A percentile compares a stretch with the other conserved stretches of the same genome.
Evolutionary conservation across 1,140 invertebrate genomes (phyloP).

Genomic region (Orchesella cincta): DNA sequence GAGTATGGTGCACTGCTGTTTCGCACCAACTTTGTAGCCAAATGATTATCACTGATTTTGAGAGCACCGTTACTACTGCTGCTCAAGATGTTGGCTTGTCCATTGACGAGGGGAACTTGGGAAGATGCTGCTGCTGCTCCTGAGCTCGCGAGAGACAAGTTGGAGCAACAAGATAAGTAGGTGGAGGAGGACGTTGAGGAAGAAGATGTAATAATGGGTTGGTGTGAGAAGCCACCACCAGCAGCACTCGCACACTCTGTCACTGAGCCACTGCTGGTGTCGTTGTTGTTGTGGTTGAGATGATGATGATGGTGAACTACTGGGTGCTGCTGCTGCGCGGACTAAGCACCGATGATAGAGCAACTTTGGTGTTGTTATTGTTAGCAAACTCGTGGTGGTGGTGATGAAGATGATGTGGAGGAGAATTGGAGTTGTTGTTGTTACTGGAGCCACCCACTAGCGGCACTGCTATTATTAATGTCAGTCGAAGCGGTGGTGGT

Average conservation of each 20-base stretch:
- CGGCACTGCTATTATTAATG: not conserved
- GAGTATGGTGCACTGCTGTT: conserved; percentile 40
- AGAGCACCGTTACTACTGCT: not conserved
- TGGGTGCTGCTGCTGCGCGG: not conserved
- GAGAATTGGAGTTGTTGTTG: conserved; percentile 5
- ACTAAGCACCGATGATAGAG: not conserved
- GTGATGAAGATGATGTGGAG: not conserved
- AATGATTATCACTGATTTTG: conserved; percentile 49
- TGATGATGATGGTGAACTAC: conserved; percentile 26
- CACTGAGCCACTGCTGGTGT: not conserved
- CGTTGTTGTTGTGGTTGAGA: conserved; percentile 25
- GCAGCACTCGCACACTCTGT: not conserved
- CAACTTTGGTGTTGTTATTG: conserved; percentile 12
- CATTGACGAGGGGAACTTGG: not conserved
- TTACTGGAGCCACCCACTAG: not conserved
- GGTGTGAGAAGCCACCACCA: not conserved
- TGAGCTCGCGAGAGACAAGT: not conserved
- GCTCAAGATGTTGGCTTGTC: too few relatives aligned
- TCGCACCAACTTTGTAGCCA: conserved; percentile 40
- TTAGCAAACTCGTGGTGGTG: not conserved
- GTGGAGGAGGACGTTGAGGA: not conserved
- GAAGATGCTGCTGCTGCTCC: not conserved
- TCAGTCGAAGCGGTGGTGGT: not conserved
- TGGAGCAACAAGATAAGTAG: conserved; percentile 9
- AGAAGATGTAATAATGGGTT: not conserved